Evolutionary conservation across 2,888 invertebrate genomes (phyloP).

Genomic region (Psylliodes chrysocephalus): DNA sequence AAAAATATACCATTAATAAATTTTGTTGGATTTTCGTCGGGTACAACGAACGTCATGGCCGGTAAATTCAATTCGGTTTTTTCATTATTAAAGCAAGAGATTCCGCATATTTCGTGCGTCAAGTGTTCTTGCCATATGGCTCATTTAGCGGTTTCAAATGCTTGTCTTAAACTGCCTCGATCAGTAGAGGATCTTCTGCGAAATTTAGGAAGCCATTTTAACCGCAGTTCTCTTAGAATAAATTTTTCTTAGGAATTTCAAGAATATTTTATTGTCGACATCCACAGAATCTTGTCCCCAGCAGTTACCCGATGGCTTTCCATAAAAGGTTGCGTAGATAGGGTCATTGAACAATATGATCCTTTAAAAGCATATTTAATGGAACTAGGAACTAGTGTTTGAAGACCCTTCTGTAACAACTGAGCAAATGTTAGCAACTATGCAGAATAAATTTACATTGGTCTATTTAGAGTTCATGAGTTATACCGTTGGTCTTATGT

Average conservation of each 20-base stretch:
- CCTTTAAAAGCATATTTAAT: constrained; percentile 16
- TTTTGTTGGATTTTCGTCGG: constrained; percentile 16
- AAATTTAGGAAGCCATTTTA: constrained; percentile 50
- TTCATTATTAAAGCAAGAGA: constrained; percentile 4
- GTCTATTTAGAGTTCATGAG: constrained; percentile 23
- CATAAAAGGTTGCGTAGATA: constrained; percentile 54
- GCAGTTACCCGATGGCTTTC: constrained; percentile 54
- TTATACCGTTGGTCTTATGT: constrained; percentile 11
- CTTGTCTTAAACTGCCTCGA: constrained; percentile 55
- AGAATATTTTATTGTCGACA: constrained; percentile 52
- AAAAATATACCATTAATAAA: not conserved
- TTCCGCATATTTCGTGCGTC: constrained; percentile 15
- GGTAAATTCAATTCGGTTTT: constrained; percentile 15
- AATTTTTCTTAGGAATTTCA: constrained; percentile 53
- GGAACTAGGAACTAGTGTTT: not conserved
- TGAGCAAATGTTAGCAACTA: constrained; percentile 7
- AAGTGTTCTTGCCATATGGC: constrained; percentile 24
- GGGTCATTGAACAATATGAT: constrained; percentile 55
- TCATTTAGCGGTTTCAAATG: constrained; percentile 51
- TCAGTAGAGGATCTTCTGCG: constrained; percentile 48
- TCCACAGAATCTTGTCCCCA: constrained; percentile 52
- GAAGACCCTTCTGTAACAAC: constrained; percentile 18
- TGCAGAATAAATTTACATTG: constrained; percentile 15
- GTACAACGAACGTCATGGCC: constrained; percentile 22
- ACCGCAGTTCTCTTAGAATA: constrained; percentile 37